phyloP scores from a whole-genome alignment of 2,888 invertebrate genomes.

The Pherbina coryleti region DNA sequence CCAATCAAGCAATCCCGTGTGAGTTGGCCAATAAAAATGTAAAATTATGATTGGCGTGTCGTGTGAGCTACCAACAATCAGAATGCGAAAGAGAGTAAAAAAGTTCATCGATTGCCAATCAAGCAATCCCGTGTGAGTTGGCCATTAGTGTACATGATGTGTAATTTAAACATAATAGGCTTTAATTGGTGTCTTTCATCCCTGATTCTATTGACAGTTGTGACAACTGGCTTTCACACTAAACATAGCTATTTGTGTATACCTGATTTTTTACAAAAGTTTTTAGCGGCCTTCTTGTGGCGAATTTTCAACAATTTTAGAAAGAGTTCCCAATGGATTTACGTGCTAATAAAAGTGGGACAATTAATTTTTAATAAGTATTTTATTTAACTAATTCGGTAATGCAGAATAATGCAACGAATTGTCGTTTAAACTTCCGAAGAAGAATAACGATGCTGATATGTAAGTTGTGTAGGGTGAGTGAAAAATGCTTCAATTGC shows the following conservation, averaged over 20 bases:
- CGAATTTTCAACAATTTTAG: constrained; percentile 32
- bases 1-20: no score
- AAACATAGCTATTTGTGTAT: constrained; percentile 49
- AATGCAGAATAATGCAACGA: no score
- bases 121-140: no score
- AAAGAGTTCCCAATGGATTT: constrained; percentile 10
- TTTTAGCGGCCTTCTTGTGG: constrained; percentile 53
- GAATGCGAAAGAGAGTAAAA: no score
- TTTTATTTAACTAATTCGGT: background rate
- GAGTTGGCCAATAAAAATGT: no score
- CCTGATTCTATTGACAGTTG: constrained; percentile 20
- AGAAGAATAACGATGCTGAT: background rate
- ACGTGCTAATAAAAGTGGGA: background rate
- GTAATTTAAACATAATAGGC: no score
- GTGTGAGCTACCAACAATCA: no score
- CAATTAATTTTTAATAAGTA: background rate
- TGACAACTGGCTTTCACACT: constrained; percentile 31
- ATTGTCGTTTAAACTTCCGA: no score
- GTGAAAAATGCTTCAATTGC: background rate
- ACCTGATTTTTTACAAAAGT: constrained; percentile 49
- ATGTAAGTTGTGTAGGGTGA: constrained; percentile 7
- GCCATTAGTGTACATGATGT: no score
- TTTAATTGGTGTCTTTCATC: background rate
- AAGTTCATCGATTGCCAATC: no score
- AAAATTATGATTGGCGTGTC: no score